Conservation (phyloP, 2,113 vertebrate genomes). For the Penelope pileata region DNA sequence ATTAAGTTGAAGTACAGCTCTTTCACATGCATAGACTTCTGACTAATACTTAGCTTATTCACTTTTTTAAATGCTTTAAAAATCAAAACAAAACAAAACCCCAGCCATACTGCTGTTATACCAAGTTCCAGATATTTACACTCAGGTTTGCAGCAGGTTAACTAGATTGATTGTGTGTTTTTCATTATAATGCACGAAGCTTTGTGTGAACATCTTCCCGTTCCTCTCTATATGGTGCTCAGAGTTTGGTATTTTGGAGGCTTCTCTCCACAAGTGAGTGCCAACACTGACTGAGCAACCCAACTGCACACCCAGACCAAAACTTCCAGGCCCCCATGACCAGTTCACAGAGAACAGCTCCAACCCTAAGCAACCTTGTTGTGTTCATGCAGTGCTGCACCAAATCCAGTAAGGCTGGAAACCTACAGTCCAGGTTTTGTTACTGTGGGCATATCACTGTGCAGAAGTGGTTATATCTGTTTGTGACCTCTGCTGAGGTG, state of each 20-base stretch:
- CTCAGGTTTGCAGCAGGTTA: neutral
- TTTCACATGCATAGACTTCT: neutral
- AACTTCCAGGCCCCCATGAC: neutral
- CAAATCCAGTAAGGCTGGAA: neutral
- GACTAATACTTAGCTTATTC: neutral
- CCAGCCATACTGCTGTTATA: neutral
- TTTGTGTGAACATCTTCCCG: neutral
- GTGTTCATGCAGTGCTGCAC: neutral
- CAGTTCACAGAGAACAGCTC: neutral
- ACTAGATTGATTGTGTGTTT: neutral
- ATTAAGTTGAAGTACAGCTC: neutral
- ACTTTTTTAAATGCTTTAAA: neutral
- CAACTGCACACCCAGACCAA: neutral
- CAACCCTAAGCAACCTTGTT: neutral
- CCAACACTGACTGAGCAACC: neutral
- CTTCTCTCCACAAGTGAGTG: accelerated
- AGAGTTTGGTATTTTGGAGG: neutral
- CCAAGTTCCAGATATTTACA: neutral
- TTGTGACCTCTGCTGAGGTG: neutral
- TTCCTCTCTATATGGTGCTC: neutral
- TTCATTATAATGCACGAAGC: neutral
- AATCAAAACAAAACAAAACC: neutral
- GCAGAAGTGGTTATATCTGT: neutral
- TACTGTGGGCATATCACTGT: neutral
- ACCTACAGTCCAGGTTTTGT: neutral